These are phyloP conservation scores for Dyspetes luteomarginatus DNA, from an alignment of 2,888 invertebrate genomes.

Conservation along the genomic window DNA sequence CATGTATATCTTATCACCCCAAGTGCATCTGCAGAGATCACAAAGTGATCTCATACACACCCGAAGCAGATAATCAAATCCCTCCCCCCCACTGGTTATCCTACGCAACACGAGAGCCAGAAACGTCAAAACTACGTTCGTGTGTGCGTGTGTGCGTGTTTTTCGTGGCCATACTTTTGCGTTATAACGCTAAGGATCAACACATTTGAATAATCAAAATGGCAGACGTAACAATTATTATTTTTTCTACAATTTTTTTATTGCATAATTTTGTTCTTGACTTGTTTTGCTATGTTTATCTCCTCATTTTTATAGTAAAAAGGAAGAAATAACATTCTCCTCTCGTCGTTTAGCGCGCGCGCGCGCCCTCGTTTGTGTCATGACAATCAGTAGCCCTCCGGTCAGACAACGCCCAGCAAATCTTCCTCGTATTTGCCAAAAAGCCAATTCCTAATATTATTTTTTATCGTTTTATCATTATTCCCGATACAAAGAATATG, in stretches of 20 bases:
- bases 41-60: background rate
- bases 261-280: no score
- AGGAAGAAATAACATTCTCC: background rate
- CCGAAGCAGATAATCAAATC: background rate
- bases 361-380: background rate
- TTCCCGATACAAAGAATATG: background rate
- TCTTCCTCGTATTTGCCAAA: background rate
- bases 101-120: background rate
- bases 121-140: constrained; percentile 42
- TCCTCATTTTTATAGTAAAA: background rate
- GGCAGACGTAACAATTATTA: background rate
- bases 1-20: background rate
- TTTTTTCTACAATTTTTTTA: background rate
- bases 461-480: background rate
- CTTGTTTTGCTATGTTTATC: no score
- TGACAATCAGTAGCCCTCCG: constrained; percentile 10
- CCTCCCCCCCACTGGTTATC: background rate
- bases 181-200: background rate
- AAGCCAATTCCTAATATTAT: background rate
- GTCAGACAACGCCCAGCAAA: constrained; percentile 55
- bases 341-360: background rate
- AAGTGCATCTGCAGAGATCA: background rate
- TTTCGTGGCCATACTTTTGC: background rate
- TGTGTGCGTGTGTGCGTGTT: background rate
- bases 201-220: background rate